Base-by-base conservation (phyloP, 2,888 invertebrate species). In the Ischnura elegans region DNA sequence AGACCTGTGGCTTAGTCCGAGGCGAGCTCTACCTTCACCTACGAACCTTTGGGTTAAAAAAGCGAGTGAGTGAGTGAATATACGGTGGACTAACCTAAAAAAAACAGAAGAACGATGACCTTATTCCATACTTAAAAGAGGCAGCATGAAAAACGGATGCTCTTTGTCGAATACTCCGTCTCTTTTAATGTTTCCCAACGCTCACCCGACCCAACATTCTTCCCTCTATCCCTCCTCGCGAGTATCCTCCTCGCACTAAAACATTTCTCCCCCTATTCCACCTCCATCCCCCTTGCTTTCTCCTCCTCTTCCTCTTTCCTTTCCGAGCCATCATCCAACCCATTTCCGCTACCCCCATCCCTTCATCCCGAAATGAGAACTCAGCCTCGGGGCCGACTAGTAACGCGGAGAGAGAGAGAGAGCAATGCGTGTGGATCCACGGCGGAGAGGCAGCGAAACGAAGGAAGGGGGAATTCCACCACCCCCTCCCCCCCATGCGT, bases 291-390 rank as follows among this genome's bases (percentile, higher is more conserved):
- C 36, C 10, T n/a, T 4, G 2, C n/a, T 66, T 29, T 66, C 29
- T 6, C n/a, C n/a, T n/a, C 4, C 29, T n/a, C 66, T n/a, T 66
- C 5, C 4, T 4, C 66, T 3, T n/a, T 6, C 29, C n/a, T 5
- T n/a, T n/a, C 29, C 66, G 4, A 5, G 66, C 66, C n/a, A 2
- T 66, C 66, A 66, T 66, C 66, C 66, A 66, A 5, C 66, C 29
- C 66, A 8, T 29, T 36, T 8, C 36, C 66, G 8, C 36, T 19
- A 3, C 6, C 4, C 51, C 61, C 61, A 25, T 16, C 29, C 8
- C 36, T 76, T 76, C 66, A 36, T 76, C 36, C 36, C 36, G 66
- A 76, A 76, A 76, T 76, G n/a, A 76, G 36, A 76, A 76, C 66
- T 76, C 66, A 36, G 36, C 66, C 36, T 36, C 2, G 25, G 66